phyloP scores from a whole-genome alignment of 2,113 vertebrate species.

The Sinocyclocheilus rhinocerous region DNA sequence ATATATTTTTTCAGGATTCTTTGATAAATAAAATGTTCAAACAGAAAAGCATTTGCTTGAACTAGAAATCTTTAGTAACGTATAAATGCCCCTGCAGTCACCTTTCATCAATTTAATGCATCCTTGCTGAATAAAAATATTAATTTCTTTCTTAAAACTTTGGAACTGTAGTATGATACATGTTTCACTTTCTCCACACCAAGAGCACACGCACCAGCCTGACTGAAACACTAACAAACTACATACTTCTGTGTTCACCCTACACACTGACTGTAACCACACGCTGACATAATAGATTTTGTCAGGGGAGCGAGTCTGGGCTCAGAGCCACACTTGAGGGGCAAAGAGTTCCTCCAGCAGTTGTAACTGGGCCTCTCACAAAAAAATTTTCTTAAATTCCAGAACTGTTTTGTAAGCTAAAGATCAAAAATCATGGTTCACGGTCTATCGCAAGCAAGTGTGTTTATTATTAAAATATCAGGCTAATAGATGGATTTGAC shows the following conservation, averaged over 20 bases:
- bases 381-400: constrained; percentile 24
- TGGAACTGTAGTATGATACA: background rate
- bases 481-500: constrained; percentile 1
- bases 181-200: background rate
- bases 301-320: constrained; percentile 4
- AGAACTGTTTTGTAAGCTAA: constrained; percentile 32
- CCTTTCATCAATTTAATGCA: background rate
- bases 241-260: background rate
- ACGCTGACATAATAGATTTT: constrained; percentile 6
- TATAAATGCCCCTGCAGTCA: background rate
- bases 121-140: background rate
- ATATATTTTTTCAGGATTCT: background rate
- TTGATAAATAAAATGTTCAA: background rate
- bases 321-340: constrained; percentile 18
- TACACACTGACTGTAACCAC: constrained; percentile 5
- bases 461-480: constrained; percentile 16
- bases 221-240: background rate
- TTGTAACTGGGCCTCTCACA: background rate
- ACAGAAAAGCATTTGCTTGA: background rate
- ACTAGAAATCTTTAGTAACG: background rate
- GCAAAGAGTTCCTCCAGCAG: background rate
- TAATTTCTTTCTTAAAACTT: background rate
- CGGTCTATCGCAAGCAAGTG: background rate
- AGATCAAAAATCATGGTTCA: background rate
- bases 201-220: background rate